phyloP scores from a whole-genome alignment of 2,113 vertebrate genomes.

The Pseudorasbora parva region DNA sequence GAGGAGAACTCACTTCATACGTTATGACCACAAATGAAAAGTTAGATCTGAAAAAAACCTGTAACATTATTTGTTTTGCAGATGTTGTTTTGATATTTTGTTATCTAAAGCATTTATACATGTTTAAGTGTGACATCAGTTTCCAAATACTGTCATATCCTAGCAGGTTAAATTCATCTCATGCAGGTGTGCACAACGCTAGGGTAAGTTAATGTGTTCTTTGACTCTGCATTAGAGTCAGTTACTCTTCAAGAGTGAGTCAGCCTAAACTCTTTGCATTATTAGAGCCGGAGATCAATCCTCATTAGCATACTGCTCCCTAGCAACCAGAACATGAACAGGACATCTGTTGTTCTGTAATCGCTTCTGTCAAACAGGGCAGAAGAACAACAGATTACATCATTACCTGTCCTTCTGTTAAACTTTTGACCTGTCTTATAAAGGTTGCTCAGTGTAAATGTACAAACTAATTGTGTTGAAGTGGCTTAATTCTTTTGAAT shows the following conservation, averaged over 20 bases:
- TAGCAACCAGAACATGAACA: conserved; percentile 67
- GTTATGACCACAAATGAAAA: neutral
- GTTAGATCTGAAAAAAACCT: neutral
- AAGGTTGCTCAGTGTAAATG: neutral
- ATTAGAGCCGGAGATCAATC: conserved; percentile 63
- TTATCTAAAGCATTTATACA: neutral
- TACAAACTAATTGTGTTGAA: neutral
- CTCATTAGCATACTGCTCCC: conserved; percentile 75
- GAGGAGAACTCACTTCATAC: neutral
- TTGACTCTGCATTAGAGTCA: conserved; percentile 9
- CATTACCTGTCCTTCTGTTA: conserved; percentile 14
- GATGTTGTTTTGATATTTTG: neutral
- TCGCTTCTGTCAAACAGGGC: conserved; percentile 30
- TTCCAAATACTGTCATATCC: neutral
- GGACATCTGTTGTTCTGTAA: conserved; percentile 40
- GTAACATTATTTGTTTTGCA: neutral
- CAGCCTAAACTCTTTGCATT: conserved; percentile 55
- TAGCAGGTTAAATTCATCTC: neutral
- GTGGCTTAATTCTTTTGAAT: neutral
- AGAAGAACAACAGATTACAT: conserved; percentile 15
- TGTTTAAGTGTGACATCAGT: neutral
- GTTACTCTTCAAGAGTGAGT: neutral
- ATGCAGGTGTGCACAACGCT: neutral
- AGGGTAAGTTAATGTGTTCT: neutral
- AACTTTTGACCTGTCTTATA: conserved; percentile 15